Evolutionary conservation across 1,140 invertebrate species (phyloP).

Genomic region (Scylla paramamosain): DNA sequence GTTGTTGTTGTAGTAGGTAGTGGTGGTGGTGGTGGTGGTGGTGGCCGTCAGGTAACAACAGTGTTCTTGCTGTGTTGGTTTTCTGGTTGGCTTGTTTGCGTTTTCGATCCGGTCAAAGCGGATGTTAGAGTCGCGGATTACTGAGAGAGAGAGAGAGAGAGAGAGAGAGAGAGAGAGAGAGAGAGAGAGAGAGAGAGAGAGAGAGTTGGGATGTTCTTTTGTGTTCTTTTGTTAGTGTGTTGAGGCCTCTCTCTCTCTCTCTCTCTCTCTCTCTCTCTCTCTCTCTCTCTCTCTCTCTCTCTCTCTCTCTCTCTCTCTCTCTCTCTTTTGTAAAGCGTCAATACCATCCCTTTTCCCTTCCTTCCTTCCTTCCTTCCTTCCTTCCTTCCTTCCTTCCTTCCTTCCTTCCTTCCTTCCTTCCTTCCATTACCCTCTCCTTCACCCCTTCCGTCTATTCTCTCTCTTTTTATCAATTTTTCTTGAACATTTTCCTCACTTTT

Average conservation of each 20-base stretch:
- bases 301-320: no score
- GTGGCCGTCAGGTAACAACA: no score
- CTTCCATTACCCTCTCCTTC: background rate
- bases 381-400: background rate
- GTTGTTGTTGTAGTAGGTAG: background rate
- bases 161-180: background rate
- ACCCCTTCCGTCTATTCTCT: background rate
- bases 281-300: no score
- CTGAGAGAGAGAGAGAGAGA: background rate
- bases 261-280: no score
- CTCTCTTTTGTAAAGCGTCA: no score
- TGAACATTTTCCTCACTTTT: background rate
- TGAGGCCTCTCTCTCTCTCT: no score
- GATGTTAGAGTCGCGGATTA: background rate
- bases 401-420: background rate
- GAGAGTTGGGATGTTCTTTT: no score
- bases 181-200: slow-evolving; percentile 10
- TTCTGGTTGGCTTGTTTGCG: no score
- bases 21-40: background rate
- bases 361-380: background rate
- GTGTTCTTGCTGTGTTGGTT: no score
- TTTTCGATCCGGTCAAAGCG: no score
- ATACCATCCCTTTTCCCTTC: background rate
- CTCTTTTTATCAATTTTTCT: background rate
- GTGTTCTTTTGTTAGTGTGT: no score